Evolutionary conservation across 1,140 invertebrate species (phyloP).

Genomic region (Musca domestica): DNA sequence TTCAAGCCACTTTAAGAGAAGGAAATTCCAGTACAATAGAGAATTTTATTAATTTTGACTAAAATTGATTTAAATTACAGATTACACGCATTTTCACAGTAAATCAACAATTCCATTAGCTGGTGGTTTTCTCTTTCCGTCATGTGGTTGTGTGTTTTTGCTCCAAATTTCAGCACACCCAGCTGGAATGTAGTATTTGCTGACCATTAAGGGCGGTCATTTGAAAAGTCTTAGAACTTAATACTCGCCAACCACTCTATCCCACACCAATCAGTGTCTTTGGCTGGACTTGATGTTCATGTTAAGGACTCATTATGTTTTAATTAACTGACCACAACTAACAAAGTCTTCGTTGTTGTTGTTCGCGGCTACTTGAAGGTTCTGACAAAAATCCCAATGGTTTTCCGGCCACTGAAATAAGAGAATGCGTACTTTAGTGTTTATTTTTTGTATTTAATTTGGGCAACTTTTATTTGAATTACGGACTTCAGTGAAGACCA

Average conservation of each 20-base stretch:
- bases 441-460: too few species aligned
- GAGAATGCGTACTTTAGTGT: too few species aligned
- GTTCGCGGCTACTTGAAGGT: too few species aligned
- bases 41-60: neutral
- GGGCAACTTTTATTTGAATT: too few species aligned
- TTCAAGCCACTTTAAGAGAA: too few species aligned
- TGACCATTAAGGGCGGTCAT: too few species aligned
- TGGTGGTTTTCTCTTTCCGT: neutral
- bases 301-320: conserved; percentile 45
- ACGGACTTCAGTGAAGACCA: too few species aligned
- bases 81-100: conserved; percentile 11
- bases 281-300: conserved; percentile 30
- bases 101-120: conserved; percentile 12
- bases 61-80: conserved; percentile 15
- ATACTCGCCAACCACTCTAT: neutral
- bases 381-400: too few species aligned
- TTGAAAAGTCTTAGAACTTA: too few species aligned
- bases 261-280: neutral
- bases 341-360: neutral
- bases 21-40: too few species aligned
- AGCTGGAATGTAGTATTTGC: neutral
- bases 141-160: neutral
- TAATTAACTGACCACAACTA: conserved; percentile 45
- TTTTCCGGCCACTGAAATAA: too few species aligned
- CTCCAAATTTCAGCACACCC: neutral